phyloP scores from a whole-genome alignment of 2,113 vertebrate species.

The Coreoperca whiteheadi region DNA sequence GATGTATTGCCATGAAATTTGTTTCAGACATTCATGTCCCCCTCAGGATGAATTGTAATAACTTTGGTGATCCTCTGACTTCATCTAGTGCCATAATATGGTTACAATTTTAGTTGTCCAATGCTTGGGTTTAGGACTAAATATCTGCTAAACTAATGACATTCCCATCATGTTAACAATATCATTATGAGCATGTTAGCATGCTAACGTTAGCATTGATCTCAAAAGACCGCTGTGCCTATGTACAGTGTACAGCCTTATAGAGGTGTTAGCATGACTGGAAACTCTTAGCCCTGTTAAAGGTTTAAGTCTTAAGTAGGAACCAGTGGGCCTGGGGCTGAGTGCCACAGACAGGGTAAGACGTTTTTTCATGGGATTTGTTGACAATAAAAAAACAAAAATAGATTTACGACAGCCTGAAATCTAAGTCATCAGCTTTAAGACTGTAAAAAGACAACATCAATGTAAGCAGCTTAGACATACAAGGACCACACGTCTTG shows the following conservation, averaged over 20 bases:
- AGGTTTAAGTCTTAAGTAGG: not conserved
- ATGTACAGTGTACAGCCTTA: too few relatives aligned
- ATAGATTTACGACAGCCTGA: not conserved
- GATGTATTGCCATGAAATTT: not conserved
- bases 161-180: not conserved
- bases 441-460: not conserved
- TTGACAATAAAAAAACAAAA: not conserved
- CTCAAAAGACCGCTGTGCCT: too few relatives aligned
- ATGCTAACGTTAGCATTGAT: too few relatives aligned
- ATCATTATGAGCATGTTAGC: too few relatives aligned
- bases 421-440: not conserved
- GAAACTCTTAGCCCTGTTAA: not conserved
- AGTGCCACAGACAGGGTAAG: not conserved
- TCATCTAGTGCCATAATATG: too few relatives aligned
- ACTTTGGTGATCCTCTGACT: too few relatives aligned
- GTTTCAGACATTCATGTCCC: not conserved
- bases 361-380: not conserved
- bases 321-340: not conserved
- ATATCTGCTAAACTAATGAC: not conserved
- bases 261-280: not conserved
- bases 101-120: not conserved
- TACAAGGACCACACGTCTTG: not conserved
- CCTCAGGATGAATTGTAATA: too few relatives aligned
- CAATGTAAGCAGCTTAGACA: constrained; percentile 6
- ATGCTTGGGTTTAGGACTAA: not conserved